phyloP scores from a whole-genome alignment of 2,888 invertebrate species.

The Plebejus argus region DNA sequence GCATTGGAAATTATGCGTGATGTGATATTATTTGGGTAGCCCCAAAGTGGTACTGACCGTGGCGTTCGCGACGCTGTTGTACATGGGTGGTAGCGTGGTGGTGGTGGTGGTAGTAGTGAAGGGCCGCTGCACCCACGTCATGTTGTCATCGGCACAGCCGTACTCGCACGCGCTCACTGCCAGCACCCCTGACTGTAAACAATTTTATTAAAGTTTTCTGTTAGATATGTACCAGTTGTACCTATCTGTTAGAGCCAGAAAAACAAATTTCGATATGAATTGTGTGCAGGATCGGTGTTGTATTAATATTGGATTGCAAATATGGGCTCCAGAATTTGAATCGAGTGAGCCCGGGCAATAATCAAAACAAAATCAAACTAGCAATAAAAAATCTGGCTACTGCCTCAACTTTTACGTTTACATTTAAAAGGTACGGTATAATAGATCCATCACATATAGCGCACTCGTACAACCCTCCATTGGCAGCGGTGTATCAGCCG shows the following conservation, averaged over 20 bases:
- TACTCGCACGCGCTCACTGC: constrained; percentile 86
- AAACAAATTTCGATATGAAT: background rate
- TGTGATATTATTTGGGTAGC: background rate
- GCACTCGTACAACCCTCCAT: background rate
- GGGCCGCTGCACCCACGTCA: constrained; percentile 65
- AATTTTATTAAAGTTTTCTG: background rate
- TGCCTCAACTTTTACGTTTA: background rate
- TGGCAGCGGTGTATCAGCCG: background rate
- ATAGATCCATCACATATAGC: background rate
- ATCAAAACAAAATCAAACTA: no score
- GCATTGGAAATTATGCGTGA: background rate
- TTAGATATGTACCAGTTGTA: no score
- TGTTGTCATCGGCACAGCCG: constrained; percentile 81
- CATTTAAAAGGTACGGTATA: background rate
- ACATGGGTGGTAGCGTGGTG: constrained; percentile 65
- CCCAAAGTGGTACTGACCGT: constrained; percentile 54
- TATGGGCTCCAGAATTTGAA: no score
- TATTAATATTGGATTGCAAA: no score
- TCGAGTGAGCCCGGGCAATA: no score
- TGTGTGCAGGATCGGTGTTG: no score
- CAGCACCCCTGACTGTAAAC: constrained; percentile 80
- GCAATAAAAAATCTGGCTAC: background rate
- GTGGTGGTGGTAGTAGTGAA: constrained; percentile 64
- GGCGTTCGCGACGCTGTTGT: constrained; percentile 60
- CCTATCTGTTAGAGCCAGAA: background rate